A percentile compares a stretch with the other conserved stretches of the same genome.
phyloP scores from a whole-genome alignment of 2,888 invertebrate species.

The Coecobrya sp. region DNA sequence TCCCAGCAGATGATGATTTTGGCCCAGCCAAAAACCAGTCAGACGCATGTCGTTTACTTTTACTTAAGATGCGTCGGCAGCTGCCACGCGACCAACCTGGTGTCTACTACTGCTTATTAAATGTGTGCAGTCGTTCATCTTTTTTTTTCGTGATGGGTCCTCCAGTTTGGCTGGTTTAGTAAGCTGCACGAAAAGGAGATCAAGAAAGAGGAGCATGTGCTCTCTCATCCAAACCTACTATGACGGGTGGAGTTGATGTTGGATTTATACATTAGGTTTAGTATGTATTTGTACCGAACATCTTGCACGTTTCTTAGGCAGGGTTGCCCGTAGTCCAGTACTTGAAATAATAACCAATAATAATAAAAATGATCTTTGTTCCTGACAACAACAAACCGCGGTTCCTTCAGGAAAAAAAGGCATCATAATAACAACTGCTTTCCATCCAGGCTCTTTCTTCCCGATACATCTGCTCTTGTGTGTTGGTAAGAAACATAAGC shows the following conservation, averaged over 20 bases:
- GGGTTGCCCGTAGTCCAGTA: neutral
- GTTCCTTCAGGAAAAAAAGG: constrained; percentile 43
- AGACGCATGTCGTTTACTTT: constrained; percentile 69
- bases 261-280: neutral
- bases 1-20: constrained; percentile 57
- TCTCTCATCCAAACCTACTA: neutral
- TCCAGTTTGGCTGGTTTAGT: constrained; percentile 46
- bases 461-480: constrained; percentile 47
- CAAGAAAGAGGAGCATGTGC: constrained; percentile 8
- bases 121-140: constrained; percentile 38
- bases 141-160: neutral
- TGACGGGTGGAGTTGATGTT: neutral
- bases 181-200: neutral
- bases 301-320: neutral
- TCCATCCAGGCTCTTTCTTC: constrained; percentile 13
- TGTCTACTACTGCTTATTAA: constrained; percentile 57
- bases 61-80: constrained; percentile 76
- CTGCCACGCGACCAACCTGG: constrained; percentile 83
- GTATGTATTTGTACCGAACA: neutral
- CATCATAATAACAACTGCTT: constrained; percentile 59
- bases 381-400: constrained; percentile 45
- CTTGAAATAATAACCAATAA: constrained; percentile 22
- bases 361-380: constrained; percentile 59
- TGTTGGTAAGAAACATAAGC: constrained; percentile 11
- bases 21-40: constrained; percentile 68